Evolutionary conservation across 2,888 invertebrate species (phyloP), one percentile per base, ranked within the genome.

Genomic region (Liopterus haemorrhoidalis): DNA sequence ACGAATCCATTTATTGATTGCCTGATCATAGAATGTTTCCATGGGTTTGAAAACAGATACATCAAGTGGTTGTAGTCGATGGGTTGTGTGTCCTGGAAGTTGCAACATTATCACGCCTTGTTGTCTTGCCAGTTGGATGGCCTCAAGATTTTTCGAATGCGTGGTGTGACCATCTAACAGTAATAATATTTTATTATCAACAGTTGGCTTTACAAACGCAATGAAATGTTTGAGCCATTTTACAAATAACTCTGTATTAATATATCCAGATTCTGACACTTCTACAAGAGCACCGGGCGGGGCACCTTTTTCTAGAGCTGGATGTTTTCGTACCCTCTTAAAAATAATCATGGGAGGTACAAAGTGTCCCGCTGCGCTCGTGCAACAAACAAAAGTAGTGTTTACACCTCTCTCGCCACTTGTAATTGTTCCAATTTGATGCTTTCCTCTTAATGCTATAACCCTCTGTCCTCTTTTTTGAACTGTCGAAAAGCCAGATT

Each of bases 31-130:
- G 28, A 28, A 39, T 27, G 15, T 27, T 27, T 39, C 16, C 39
- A 39, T 39, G n/a, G 28, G 18, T 16, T 19, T 18, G 19, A 39
- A 39, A 11, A 39, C 19, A 28, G 16, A 27, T 18, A 39, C 39
- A 28, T 39, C 18, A 27, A 39, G 27, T 25, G 39, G 39, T 28
- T 39, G 39, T n/a, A 33, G 19, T 20, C 33, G 16, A 33, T 33
- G 33, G 19, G 28, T 27, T 39, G 27, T 39, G 19, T 28, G 39
- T 16, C 28, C 39, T 27, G 39, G 39, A 18, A 39, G 16, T 39
- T 39, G 39, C 39, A 39, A 39, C 28, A 39, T 8, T 15, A 33
- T 33, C 25, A 39, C 28, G 15, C 39, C 39, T 28, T 39, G 25
- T 16, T 28, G 25, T 16, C 28, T 20, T 28, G 39, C 39, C 28